A percentile compares a stretch with the other conserved stretches of the same genome.
Evolutionary conservation across 2,113 vertebrate genomes (phyloP).

Genomic region (Noctilio leporinus): DNA sequence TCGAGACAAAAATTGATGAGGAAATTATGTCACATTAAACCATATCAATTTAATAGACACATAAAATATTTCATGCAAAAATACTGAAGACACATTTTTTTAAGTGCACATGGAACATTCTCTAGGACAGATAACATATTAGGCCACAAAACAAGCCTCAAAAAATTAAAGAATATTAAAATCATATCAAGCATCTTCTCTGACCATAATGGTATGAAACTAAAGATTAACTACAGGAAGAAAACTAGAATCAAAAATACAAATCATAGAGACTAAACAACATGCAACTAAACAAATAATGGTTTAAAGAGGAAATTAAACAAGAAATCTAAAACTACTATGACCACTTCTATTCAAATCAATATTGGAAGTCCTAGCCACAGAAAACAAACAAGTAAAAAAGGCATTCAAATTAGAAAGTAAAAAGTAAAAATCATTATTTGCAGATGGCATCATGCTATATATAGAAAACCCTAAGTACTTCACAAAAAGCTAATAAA

Average conservation of each 20-base stretch:
- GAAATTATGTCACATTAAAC: no score
- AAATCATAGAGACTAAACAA: neutral
- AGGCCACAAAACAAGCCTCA: neutral
- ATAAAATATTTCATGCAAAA: neutral
- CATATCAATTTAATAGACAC: neutral
- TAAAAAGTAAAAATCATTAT: neutral
- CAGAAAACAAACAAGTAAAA: neutral
- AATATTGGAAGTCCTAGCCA: neutral
- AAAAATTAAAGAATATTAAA: neutral
- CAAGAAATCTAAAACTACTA: no score
- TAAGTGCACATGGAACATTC: neutral
- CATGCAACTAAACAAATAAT: neutral
- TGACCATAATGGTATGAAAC: no score
- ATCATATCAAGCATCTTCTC: neutral
- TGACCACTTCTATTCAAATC: neutral
- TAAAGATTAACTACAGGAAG: neutral
- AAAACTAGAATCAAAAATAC: neutral
- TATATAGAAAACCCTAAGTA: neutral
- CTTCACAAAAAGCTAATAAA: neutral
- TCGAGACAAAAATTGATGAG: neutral
- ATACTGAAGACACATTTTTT: neutral
- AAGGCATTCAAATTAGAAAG: neutral
- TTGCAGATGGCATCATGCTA: neutral
- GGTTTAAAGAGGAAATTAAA: neutral
- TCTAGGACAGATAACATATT: neutral